Conservation (phyloP, 2,113 vertebrate genomes). For the Colistium nudipinnis region DNA sequence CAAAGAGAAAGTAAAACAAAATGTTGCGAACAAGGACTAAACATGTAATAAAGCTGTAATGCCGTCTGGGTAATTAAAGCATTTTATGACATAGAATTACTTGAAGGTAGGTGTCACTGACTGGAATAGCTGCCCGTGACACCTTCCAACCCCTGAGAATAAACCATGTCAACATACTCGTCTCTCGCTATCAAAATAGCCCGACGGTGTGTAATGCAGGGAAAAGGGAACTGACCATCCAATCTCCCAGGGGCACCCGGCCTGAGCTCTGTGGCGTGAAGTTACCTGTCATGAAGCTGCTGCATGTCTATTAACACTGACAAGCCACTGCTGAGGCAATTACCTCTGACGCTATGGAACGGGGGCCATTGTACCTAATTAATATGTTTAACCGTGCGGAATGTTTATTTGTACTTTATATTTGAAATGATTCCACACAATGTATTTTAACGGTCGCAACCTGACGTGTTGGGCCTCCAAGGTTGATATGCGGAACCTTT, state of each 20-base stretch:
- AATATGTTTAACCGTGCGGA: too few species aligned
- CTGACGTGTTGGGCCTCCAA: too few species aligned
- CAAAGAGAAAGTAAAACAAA: not conserved
- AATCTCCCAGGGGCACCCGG: slow-evolving; percentile 53
- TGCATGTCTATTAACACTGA: slow-evolving; percentile 77
- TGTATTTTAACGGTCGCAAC: too few species aligned
- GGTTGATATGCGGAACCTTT: too few species aligned
- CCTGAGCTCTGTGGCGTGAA: slow-evolving; percentile 55
- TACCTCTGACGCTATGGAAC: not conserved
- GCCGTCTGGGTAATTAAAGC: slow-evolving; percentile 49
- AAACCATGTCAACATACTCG: slow-evolving; percentile 76
- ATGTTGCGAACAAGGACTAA: slow-evolving; percentile 18
- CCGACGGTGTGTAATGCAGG: slow-evolving; percentile 75
- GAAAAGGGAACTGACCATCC: slow-evolving; percentile 72
- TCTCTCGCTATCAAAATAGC: slow-evolving; percentile 74
- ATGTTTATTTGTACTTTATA: too few species aligned
- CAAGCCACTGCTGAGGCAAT: slow-evolving; percentile 27
- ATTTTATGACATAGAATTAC: slow-evolving; percentile 53
- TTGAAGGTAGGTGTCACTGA: slow-evolving; percentile 53
- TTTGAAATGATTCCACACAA: too few species aligned
- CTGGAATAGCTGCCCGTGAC: slow-evolving; percentile 62
- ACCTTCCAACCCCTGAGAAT: slow-evolving; percentile 65
- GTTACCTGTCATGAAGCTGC: slow-evolving; percentile 74
- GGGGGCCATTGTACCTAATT: too few species aligned
- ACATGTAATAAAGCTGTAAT: slow-evolving; percentile 49